These are phyloP conservation scores for Sparus aurata DNA, from an alignment of 2,797 vertebrate genomes.

Conservation along the genomic window DNA sequence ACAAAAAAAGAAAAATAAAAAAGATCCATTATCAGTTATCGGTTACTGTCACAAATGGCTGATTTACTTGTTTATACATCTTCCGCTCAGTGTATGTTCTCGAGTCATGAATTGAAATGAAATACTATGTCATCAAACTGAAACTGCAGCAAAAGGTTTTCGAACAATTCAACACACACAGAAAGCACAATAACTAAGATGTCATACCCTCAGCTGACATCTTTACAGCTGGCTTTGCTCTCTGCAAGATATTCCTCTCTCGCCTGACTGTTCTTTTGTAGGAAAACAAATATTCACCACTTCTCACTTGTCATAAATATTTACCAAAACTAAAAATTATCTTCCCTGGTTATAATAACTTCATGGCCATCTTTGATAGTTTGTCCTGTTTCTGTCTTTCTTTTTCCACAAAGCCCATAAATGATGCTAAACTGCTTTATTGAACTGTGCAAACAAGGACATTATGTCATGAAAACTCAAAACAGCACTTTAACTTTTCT, in stretches of 20 bases:
- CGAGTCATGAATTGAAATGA: conserved; percentile 20
- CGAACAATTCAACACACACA: conserved; percentile 3
- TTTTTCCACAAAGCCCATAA: too few relatives aligned
- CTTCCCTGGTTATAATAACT: not conserved
- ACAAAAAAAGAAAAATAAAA: too few relatives aligned
- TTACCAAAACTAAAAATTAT: not conserved
- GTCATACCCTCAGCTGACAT: not conserved
- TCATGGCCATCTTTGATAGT: not conserved
- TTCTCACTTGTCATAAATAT: not conserved
- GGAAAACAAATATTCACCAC: not conserved
- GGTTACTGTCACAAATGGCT: conserved; percentile 10
- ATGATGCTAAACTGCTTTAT: conserved; percentile 5
- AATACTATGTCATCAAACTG: not conserved
- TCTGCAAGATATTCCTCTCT: conserved; percentile 3
- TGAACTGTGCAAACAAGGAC: conserved; percentile 7
- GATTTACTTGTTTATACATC: conserved; percentile 16
- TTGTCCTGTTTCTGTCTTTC: not conserved
- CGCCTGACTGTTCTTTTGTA: conserved; percentile 12
- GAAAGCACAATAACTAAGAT: not conserved
- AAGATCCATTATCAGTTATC: conserved; percentile 17
- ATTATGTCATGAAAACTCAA: not conserved
- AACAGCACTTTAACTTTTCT: not conserved
- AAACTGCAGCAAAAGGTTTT: not conserved
- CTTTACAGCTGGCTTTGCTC: conserved; percentile 7
- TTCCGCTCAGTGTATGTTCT: conserved; percentile 13